phyloP scores from a whole-genome alignment of 2,113 vertebrate genomes.

The Scomber colias region DNA sequence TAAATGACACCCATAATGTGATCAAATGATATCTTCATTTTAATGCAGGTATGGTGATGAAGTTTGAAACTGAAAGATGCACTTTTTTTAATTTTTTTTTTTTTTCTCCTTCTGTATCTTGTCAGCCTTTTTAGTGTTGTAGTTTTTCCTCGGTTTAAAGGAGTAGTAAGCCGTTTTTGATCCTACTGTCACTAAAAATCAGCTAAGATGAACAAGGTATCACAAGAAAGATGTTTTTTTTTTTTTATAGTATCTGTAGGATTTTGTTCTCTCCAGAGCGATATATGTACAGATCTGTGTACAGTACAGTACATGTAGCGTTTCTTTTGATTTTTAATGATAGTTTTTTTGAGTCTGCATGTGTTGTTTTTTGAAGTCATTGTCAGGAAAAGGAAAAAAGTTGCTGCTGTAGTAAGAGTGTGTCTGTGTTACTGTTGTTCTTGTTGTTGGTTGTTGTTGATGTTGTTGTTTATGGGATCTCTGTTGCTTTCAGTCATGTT shows the following conservation, averaged over 20 bases:
- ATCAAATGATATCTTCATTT: conserved; percentile 61
- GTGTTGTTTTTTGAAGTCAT: conserved; percentile 83
- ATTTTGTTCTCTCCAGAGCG: conserved; percentile 40
- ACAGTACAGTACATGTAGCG: conserved; percentile 33
- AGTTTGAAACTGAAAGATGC: conserved; percentile 60
- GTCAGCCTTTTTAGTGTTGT: conserved; percentile 46
- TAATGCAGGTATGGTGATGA: conserved; percentile 52
- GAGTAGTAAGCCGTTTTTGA: conserved; percentile 35
- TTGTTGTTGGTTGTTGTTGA: conserved; percentile 13
- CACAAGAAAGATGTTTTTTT: conserved; percentile 29
- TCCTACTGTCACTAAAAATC: conserved; percentile 56
- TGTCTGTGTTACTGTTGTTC: conserved; percentile 40
- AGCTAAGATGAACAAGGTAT: conserved; percentile 57
- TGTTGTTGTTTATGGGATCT: conserved; percentile 40
- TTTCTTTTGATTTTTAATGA: conserved; percentile 9
- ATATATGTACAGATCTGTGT: conserved; percentile 58
- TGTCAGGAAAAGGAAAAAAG: conserved; percentile 76
- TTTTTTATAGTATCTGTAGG: conserved; percentile 21
- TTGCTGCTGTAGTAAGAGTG: conserved; percentile 66
- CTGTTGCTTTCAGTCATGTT: not conserved
- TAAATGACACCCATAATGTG: conserved; percentile 79
- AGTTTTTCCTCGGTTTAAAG: conserved; percentile 1
- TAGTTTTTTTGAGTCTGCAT: conserved; percentile 67
- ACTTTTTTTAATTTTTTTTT: conserved; percentile 2
- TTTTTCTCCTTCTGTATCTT: conserved; percentile 47